Conservation (phyloP, 2,113 vertebrate genomes). For the Nothoprocta perdicaria region DNA sequence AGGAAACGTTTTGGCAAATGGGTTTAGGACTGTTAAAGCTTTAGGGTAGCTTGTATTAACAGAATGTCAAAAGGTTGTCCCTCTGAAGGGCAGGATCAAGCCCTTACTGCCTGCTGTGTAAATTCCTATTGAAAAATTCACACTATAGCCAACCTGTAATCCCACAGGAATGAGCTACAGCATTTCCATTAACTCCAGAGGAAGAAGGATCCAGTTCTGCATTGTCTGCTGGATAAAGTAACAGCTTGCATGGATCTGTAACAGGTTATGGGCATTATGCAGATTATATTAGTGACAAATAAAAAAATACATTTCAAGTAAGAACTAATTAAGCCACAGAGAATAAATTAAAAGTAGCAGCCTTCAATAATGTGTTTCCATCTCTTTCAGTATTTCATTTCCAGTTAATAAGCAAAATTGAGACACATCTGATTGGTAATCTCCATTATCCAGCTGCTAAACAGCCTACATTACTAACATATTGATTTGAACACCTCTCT, state of each 20-base stretch:
- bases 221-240: background rate
- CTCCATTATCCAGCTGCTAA: background rate
- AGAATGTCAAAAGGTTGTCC: constrained; percentile 17
- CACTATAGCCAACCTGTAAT: background rate
- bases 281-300: background rate
- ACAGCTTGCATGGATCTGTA: background rate
- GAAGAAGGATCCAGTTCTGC: background rate
- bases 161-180: background rate
- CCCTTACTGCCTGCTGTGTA: background rate
- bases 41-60: background rate
- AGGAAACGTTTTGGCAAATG: constrained; percentile 61
- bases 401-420: background rate
- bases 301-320: background rate
- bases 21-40: constrained; percentile 26
- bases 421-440: background rate
- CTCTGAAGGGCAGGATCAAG: background rate
- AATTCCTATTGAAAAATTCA: constrained; percentile 1
- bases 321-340: background rate
- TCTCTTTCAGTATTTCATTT: background rate
- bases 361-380: background rate
- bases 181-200: background rate
- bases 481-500: background rate
- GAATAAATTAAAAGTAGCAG: background rate
- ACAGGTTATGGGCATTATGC: background rate
- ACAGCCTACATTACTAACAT: background rate